phyloP scores from a whole-genome alignment of 1,140 invertebrate species.

The Bombus fervidus region DNA sequence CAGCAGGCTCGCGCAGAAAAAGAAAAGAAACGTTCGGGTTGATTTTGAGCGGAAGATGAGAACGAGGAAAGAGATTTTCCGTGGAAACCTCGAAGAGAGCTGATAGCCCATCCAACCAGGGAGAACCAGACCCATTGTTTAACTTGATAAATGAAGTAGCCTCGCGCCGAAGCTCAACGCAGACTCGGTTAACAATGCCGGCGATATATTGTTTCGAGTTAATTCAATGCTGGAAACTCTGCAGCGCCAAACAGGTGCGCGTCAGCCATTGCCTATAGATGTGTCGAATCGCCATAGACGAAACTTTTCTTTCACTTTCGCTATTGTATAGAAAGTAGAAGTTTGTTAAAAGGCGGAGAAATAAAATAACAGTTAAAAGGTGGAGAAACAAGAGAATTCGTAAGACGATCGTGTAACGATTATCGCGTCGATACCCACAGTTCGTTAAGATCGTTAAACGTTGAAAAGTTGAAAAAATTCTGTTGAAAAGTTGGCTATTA shows the following conservation, averaged over 20 bases:
- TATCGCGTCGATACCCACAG: background rate
- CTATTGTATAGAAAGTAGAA: background rate
- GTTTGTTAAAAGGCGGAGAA: background rate
- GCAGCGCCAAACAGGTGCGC: constrained; percentile 38
- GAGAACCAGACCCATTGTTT: constrained; percentile 71
- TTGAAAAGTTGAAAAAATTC: background rate
- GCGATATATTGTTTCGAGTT: constrained; percentile 73
- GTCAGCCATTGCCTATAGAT: background rate
- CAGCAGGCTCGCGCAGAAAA: too few species aligned
- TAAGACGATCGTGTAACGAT: background rate
- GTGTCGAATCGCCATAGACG: background rate
- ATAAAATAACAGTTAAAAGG: background rate
- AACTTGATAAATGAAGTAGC: constrained; percentile 79
- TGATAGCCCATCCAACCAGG: constrained; percentile 3
- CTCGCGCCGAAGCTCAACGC: constrained; percentile 61
- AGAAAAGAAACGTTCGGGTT: background rate
- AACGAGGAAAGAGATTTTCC: constrained; percentile 21
- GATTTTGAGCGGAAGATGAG: background rate
- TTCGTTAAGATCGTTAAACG: background rate
- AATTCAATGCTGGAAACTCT: constrained; percentile 66
- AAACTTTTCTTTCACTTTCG: background rate
- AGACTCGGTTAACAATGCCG: constrained; percentile 69
- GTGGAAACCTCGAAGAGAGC: constrained; percentile 31
- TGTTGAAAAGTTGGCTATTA: background rate
- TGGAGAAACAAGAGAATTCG: background rate